Base-by-base conservation (phyloP, 1,140 invertebrate genomes). In the Nephila pilipes region DNA sequence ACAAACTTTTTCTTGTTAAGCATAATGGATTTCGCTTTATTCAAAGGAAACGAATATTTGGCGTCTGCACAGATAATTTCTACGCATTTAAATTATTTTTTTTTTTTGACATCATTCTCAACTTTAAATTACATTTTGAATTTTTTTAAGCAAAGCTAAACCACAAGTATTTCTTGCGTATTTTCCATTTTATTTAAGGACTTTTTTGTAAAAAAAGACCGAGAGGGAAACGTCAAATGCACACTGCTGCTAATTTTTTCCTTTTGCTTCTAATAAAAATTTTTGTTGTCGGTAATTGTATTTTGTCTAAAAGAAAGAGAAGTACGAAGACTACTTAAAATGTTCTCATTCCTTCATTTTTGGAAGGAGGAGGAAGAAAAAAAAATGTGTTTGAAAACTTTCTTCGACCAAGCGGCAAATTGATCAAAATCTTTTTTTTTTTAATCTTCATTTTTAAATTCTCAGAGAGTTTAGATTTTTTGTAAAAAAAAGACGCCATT, bases 391-490 rank as follows among this genome's bases (percentile, higher is more conserved):
- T 63, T 87, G 25, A 87, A 69, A 88, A 32, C 12, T 57, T 90
- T 90, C 88, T 90, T 90, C 88, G 75, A 36, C 75, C 69, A 90
- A 90, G 69, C 88, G 88, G 88, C 54, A 90, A 90, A 90, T 90
- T 90, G 69, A 79, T 79, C 69, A 90, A 75, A 75, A 32, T 4
- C 6, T 80, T 80, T 58, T 90, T 46, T 65, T 88, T 90, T 58
- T 38, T 20, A 20, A 36, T 46, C 46, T 46, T 25, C 29, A 69
- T 75, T 88, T 88, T 75, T 54, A 88, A 90, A 90, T 90, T 90
- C 32, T 80, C 69, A 32, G 36, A 79, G 55, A 55, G 88, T 81
- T 58, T 81, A 80, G 29, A 32, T 58, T 90, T 65, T 90, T 90
- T 80, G 3, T 18, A 20, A 88, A 85, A 54, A 57, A 85, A 32